These are phyloP conservation scores for Andrena trimmerana DNA, from an alignment of 2,888 invertebrate genomes.

Conservation along the genomic window DNA sequence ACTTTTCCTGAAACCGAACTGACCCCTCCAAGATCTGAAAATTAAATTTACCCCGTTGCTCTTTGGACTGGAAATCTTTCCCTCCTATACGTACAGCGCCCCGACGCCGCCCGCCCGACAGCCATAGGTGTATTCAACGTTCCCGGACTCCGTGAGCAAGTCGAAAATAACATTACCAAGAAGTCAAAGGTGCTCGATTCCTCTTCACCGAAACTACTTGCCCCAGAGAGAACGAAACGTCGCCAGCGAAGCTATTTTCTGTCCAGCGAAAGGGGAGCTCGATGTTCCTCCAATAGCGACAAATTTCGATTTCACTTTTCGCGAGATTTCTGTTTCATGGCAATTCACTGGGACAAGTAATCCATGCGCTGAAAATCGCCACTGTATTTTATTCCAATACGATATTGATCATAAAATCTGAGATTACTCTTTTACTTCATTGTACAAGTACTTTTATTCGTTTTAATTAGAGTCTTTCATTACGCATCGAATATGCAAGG, in stretches of 20 bases:
- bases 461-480: constrained; percentile 9
- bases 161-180: constrained; percentile 61
- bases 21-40: constrained; percentile 43
- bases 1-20: constrained; percentile 50
- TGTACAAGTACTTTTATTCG: too few species aligned
- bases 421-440: too few species aligned
- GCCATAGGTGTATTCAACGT: constrained; percentile 36
- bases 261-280: constrained; percentile 2
- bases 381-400: too few species aligned
- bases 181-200: constrained; percentile 48
- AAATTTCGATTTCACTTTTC: background rate
- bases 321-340: background rate
- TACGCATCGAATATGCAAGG: constrained; percentile 2
- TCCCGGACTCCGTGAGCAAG: constrained; percentile 18
- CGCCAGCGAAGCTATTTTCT: constrained; percentile 3
- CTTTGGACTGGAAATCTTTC: constrained; percentile 42
- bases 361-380: too few species aligned
- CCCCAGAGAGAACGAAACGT: constrained; percentile 23
- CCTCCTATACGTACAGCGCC: constrained; percentile 32
- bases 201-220: constrained; percentile 22
- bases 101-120: constrained; percentile 5
- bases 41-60: constrained; percentile 61
- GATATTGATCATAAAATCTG: too few species aligned
- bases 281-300: background rate
- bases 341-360: too few species aligned